Evolutionary conservation across 2,888 invertebrate genomes (phyloP), one percentile per base, ranked within the genome.

Genomic region (Oligia fasciuncula): DNA sequence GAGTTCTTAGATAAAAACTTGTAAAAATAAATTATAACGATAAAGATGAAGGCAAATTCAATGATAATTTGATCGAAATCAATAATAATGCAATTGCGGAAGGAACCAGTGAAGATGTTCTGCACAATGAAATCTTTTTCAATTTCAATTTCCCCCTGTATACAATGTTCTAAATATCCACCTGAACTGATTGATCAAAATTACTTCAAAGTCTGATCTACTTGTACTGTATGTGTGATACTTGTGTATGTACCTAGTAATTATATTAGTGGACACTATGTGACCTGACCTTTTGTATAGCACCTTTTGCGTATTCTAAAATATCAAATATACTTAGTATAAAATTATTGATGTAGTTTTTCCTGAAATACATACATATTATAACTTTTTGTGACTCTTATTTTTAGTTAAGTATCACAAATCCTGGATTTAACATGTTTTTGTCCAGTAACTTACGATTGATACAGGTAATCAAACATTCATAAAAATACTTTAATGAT

Each of bases 191-290:
- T 87, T 79, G 79, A 81, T 80, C 76, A 79, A 73, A 74, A 71
- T 81, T 87, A 88, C 82, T 86, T 87, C 77, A 72, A 88, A 89
- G 89, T 89, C 89, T 89, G 89, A 89, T 83, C 82, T 84, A 84
- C 77, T 77, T 84, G 80, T 86, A 86, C 79, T 84, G 86, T 83
- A 87, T 90, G 90, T 91, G 88, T 91, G 91, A 91, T 85, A 86
- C 87, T 83, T 80, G 82, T 74, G 73, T 81, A 78, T 87, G 84
- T 88, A 89, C 83, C 68, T 84, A 43, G 49, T 69, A 23, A 35
- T 68, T 85, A 86, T 83, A 85, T 79, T 83, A 79, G 78, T 89
- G 87, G 75, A 66, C 79, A 83, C 81, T 76, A 80, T 88, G 81
- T 85, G 81, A 85, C 76, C 80, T 77, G 74, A 84, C 75, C 57